Evolutionary conservation across 2,888 invertebrate genomes (phyloP), one percentile per base, ranked within the genome.

Genomic region (Penaeus monodon): DNA sequence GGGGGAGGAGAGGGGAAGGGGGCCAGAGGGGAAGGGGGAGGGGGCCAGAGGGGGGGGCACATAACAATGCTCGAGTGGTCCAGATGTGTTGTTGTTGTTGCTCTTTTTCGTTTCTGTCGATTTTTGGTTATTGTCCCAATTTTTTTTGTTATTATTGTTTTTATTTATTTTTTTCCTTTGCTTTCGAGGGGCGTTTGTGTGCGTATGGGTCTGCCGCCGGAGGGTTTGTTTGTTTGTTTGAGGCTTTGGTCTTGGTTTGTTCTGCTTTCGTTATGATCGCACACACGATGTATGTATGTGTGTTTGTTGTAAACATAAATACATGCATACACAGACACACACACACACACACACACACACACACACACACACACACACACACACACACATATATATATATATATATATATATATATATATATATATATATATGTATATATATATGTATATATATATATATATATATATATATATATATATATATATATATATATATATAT

Each of bases 391-490:
- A 77, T 44, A 77, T 77, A 77, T 77, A 77, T 77, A 77, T 77
- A 77, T 77, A 77, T 77, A 77, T 77, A 77, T 77, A 77, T 77
- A 77, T 49, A 77, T 77, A 77, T 44, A 77, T 44, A 77, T 44
- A 77, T 77, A 77, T 44, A 77, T 77, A 77, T 44, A 77, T 77
- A 38, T 44, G 44, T 77, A 38, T 49, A 77, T 77, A 33, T 6
- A 49, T 49, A 49, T 0, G n/a, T 33, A 49, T 6, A 49, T 33
- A 49, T 6, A 49, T 12, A 49, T 12, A 49, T 33, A 49, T 49
- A 49, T 77, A 49, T 77, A 49, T 77, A 49, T 49, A 57, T 44
- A 57, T 44, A 57, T 44, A 57, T 44, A 57, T 44, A 57, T 22
- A 57, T 77, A 27, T 77, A 27, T 77, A 57, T 77, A 27, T 49